phyloP scores from a whole-genome alignment of 2,797 vertebrate species.

The Notoglanidium macrostoma region DNA sequence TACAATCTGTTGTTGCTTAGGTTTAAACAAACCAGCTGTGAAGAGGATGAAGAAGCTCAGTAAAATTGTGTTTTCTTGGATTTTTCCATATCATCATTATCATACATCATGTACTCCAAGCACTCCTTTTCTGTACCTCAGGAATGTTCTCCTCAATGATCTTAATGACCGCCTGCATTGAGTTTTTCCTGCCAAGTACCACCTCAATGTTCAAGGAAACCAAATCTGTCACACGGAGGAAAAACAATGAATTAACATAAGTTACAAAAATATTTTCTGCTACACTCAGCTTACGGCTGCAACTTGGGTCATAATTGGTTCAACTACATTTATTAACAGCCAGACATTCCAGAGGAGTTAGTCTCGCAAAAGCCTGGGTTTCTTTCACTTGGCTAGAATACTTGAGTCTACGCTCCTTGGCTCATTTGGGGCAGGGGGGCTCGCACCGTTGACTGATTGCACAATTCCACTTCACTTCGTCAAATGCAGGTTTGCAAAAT shows the following conservation, averaged over 20 bases:
- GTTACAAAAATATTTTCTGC: neutral
- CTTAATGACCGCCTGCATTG: slow-evolving; percentile 81
- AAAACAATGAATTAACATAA: neutral
- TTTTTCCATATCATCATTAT: neutral
- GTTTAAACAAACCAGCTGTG: slow-evolving; percentile 83
- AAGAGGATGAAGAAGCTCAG: slow-evolving; percentile 13
- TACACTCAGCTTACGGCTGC: neutral
- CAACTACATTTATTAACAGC: neutral
- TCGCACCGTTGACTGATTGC: no score
- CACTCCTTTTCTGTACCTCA: slow-evolving; percentile 74
- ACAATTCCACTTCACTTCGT: neutral
- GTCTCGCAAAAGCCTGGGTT: neutral
- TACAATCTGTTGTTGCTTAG: slow-evolving; percentile 86
- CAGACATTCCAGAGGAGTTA: neutral
- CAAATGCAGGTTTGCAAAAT: no score
- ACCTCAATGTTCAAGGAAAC: slow-evolving; percentile 85
- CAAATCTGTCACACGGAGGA: slow-evolving; percentile 72
- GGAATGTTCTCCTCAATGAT: slow-evolving; percentile 93
- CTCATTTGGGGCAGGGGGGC: neutral
- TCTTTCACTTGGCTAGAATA: neutral
- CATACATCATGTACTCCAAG: no score
- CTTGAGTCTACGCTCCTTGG: neutral
- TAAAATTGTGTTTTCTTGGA: neutral
- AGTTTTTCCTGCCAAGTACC: slow-evolving; percentile 80
- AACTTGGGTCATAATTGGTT: neutral